Base-by-base conservation (phyloP, 53 echinoderm and acorn worm species). In the Paracentrotus lividus region DNA sequence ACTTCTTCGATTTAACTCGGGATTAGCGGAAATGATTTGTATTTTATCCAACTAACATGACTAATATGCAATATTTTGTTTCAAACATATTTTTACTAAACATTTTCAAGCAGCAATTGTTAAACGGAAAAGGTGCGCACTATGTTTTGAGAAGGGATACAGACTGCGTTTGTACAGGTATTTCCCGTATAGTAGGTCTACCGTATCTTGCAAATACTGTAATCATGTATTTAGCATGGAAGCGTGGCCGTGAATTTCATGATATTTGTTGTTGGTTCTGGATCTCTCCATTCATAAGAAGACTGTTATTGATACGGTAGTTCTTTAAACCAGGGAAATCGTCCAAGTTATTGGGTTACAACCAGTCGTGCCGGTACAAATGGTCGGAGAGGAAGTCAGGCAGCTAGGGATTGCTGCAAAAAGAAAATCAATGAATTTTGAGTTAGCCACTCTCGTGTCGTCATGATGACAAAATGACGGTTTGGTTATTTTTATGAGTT, bases 341-440 rank as follows among this genome's bases (percentile, higher is more conserved):
- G 49, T 26, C 13, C 24, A 2, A 47, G 69, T 40, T 7, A 84
- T 84, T 9, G 15, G 34, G 84, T 84, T 84, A 84, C 84, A 10
- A 49, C 0, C 49, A 84, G 49, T 51, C 84, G 84, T 84, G 84
- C 49, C 47, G 84, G 47, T n/a, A 43, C 49, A 84, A 84, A 84
- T 84, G 16, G 84, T 27, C 5, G 49, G 31, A 84, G 84, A 21
- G 51, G 51, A 84, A 84, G 51, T 84, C 26, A 6, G 84, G 51
- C 49, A 45, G 26, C 84, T 12, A 51, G 51, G 84, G 84, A 84
- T 84, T 84, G 12, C 47, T 3, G 84, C 3, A 12, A 47, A 84
- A 42, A 78, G 81, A 84, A n/a, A 49, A 45, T 84, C 84, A 49
- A 49, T 84, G 84, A 84, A 84, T 84, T 24, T 27, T 84, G 84